Evolutionary conservation across 2,797 vertebrate species (phyloP), one percentile per base, ranked within the genome.

Genomic region (Corythornis leucogaster): DNA sequence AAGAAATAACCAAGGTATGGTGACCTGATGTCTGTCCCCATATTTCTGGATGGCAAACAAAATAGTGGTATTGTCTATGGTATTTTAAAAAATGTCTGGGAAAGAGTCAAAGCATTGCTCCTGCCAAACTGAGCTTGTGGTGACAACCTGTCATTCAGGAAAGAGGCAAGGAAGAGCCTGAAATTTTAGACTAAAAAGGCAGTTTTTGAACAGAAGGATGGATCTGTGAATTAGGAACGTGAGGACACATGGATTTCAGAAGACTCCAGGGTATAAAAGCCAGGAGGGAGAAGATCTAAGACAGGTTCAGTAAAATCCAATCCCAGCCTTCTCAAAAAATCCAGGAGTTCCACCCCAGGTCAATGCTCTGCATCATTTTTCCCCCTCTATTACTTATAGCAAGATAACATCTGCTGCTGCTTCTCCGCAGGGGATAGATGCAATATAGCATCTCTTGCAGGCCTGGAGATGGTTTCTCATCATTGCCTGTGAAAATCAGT

Each of bases 191-290:
- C 26, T 30, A 45, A 62, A 25, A 51, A 51, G 25, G 58, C 50
- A 55, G 15, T 35, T 42, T 67, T 28, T 79, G 14, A 80, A 68
- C 11, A 63, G 77, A 70, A 78, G 5, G 6, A 28, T 21, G 35
- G 21, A 20, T 68, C 59, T 76, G 12, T 59, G 31, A 58, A 5
- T 6, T 31, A 13, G 76, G 11, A 31, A 55, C 33, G 3, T 11
- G 63, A 63, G 6, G 24, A 13, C 16, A 30, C 0, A 0, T 13
- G 45, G 11, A 9, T n/a, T 88, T 86, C 1, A 3, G 16, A 43
- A 28, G 19, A 61, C 11, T 6, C 15, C 38, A 28, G n/a, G 6
- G 5, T 64, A 35, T 67, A 42, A 88, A 70, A 85, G 6, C 18
- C 46, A 67, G 38, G 87, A 75, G 5, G 21, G 7, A 79, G 43